phyloP scores from a whole-genome alignment of 2,113 vertebrate genomes.

The Clupea harengus region DNA sequence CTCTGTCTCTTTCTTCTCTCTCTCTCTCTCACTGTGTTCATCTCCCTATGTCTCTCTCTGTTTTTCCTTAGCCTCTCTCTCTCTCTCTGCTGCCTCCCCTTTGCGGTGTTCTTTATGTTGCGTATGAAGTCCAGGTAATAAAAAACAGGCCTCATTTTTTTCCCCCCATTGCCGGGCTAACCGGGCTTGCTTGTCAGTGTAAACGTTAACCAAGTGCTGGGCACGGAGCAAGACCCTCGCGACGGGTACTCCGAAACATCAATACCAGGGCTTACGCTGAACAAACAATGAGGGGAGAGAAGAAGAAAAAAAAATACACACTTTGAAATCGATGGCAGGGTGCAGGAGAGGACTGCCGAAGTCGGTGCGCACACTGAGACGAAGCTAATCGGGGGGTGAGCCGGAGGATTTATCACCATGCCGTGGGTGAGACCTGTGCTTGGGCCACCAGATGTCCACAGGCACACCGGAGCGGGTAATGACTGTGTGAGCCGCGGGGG shows the following conservation, averaged over 20 bases:
- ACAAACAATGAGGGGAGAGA: constrained; percentile 24
- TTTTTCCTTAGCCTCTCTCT: neutral
- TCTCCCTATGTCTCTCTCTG: neutral
- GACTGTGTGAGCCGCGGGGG: neutral
- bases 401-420: constrained; percentile 28
- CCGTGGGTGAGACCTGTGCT: constrained; percentile 13
- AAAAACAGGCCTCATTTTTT: neutral
- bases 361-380: constrained; percentile 28
- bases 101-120: neutral
- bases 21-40: neutral
- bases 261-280: constrained; percentile 41
- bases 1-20: neutral
- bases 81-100: neutral
- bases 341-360: constrained; percentile 37
- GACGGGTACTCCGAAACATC: constrained; percentile 28
- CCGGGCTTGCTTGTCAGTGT: constrained; percentile 22
- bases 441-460: constrained; percentile 7
- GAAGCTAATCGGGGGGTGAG: constrained; percentile 37
- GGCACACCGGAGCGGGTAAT: constrained; percentile 8
- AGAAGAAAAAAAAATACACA: constrained; percentile 30
- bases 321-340: constrained; percentile 37
- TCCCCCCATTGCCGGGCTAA: neutral
- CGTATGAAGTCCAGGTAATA: neutral
- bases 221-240: constrained; percentile 33
- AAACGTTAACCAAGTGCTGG: constrained; percentile 37